Percentiles rank a stretch among this genome's conserved stretches.
Conservation (phyloP, 2,797 vertebrate species). For the Cephalopachus bancanus region DNA sequence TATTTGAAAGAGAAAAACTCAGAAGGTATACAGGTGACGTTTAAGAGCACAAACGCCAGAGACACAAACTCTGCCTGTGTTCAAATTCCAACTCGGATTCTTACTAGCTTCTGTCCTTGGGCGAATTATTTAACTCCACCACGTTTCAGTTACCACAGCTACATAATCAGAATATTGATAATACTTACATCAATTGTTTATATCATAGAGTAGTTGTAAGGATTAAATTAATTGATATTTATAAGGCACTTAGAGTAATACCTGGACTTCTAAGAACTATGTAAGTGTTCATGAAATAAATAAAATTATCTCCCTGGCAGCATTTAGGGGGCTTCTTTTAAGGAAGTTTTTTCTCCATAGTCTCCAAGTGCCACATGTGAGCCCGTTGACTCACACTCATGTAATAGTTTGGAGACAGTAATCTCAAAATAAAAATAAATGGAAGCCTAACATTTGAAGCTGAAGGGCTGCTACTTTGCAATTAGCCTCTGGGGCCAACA, state of each 20-base stretch:
- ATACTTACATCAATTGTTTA: background rate
- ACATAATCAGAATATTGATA: background rate
- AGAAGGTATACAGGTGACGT: accelerated
- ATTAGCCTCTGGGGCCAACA: background rate
- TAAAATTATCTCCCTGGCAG: background rate
- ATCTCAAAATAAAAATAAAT: background rate
- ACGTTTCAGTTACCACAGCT: background rate
- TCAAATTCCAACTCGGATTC: background rate
- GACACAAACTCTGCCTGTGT: background rate
- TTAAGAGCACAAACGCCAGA: background rate
- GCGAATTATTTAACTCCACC: background rate
- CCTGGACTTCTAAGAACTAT: background rate
- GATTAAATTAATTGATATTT: conserved; percentile 30
- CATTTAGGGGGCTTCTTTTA: conserved; percentile 1
- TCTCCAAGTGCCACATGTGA: background rate
- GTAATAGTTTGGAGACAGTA: background rate
- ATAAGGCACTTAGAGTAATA: background rate
- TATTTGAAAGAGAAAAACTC: background rate
- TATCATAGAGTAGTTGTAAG: background rate
- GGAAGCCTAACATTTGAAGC: conserved; percentile 41
- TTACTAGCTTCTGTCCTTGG: background rate
- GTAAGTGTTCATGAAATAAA: conserved; percentile 42
- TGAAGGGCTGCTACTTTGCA: background rate
- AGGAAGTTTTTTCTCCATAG: conserved; percentile 3
- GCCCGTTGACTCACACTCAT: background rate